Evolutionary conservation across 2,888 invertebrate species (phyloP).

Genomic region (Deilephila porcellus): DNA sequence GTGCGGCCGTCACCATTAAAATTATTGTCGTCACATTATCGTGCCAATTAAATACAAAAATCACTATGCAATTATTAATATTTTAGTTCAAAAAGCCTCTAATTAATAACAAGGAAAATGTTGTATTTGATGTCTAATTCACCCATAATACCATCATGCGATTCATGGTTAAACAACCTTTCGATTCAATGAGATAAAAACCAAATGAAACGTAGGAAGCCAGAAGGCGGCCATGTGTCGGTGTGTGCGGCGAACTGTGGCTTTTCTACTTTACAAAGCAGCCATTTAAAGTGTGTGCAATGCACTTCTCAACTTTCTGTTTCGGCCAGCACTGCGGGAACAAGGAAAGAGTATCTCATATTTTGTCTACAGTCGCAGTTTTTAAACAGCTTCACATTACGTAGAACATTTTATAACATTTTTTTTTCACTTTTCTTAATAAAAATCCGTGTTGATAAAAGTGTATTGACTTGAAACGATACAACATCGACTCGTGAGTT

Average conservation of each 20-base stretch:
- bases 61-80: too few relatives aligned
- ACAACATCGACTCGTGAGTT: conserved; percentile 47
- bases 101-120: not conserved
- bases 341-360: not conserved
- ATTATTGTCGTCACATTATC: too few relatives aligned
- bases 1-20: too few relatives aligned
- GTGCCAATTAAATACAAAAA: too few relatives aligned
- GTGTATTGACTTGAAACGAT: conserved; percentile 32
- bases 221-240: too few relatives aligned
- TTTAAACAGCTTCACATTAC: not conserved
- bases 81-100: too few relatives aligned
- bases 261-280: not conserved
- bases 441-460: not conserved
- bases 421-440: not conserved
- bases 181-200: not conserved
- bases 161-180: not conserved
- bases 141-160: too few relatives aligned
- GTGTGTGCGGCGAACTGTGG: too few relatives aligned
- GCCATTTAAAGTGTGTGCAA: not conserved
- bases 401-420: not conserved
- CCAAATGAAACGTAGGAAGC: too few relatives aligned
- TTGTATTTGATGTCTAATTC: not conserved
- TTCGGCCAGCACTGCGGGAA: not conserved
- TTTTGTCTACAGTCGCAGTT: not conserved
- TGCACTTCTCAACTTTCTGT: conserved; percentile 3